A percentile compares a stretch with the other conserved stretches of the same genome.
Conservation (phyloP, 1,140 invertebrate species). For the Plutomurus gul region DNA sequence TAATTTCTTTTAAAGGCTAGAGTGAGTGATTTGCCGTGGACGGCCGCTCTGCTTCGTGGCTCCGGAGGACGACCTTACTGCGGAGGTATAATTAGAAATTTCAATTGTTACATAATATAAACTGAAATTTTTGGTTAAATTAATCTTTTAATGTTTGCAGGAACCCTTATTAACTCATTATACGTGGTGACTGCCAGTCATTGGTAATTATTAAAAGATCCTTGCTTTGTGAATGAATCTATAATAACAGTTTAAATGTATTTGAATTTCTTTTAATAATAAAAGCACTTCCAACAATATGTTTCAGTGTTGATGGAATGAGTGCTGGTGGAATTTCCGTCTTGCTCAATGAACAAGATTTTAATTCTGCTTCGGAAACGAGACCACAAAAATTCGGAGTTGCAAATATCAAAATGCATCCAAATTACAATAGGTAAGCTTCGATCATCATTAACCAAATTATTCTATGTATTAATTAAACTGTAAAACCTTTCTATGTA, state of each 20-base stretch:
- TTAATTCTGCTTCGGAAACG: constrained; percentile 16
- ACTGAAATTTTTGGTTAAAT: neutral
- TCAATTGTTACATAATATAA: neutral
- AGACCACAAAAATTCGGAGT: constrained; percentile 58
- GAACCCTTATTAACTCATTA: constrained; percentile 39
- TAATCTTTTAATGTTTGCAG: neutral
- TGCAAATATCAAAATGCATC: constrained; percentile 45
- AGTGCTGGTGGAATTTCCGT: constrained; percentile 39
- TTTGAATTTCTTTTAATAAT: too few species aligned
- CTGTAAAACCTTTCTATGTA: neutral
- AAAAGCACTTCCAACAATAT: too few species aligned
- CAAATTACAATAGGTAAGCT: constrained; percentile 32
- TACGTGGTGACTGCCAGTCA: constrained; percentile 41
- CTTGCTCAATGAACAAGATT: constrained; percentile 45
- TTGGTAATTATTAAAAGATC: constrained; percentile 26
- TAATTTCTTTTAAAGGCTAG: neutral
- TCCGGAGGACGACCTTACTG: constrained; percentile 30
- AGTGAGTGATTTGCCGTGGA: constrained; percentile 41
- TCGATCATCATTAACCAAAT: neutral
- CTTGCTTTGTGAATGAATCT: neutral
- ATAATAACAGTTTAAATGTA: too few species aligned
- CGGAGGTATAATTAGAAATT: neutral
- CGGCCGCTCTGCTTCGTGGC: constrained; percentile 41
- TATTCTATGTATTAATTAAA: neutral
- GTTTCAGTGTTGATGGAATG: constrained; percentile 35